Evolutionary conservation across 2,113 vertebrate genomes (phyloP).

Genomic region (Nycticebus coucang): DNA sequence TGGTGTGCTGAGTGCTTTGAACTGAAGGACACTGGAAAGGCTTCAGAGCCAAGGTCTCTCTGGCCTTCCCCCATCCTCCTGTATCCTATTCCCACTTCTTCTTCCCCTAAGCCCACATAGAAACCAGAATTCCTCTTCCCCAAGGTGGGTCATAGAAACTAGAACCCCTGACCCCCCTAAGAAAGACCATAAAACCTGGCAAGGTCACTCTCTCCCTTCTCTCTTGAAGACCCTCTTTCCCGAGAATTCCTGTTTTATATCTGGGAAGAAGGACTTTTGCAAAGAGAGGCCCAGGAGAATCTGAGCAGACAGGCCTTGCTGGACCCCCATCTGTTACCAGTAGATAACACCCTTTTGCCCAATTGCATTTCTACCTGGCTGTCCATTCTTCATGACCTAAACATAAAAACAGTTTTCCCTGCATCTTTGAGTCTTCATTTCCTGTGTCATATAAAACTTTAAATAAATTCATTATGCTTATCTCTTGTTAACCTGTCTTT

Average conservation of each 20-base stretch:
- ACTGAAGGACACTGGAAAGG: neutral
- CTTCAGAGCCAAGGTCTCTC: neutral
- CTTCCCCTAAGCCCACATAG: neutral
- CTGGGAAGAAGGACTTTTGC: neutral
- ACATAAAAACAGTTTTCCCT: neutral
- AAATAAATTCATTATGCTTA: neutral
- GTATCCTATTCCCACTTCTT: neutral
- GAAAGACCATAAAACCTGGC: neutral
- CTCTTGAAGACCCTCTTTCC: neutral
- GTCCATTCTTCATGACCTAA: neutral
- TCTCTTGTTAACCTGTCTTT: neutral
- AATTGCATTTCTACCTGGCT: neutral
- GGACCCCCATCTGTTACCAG: neutral
- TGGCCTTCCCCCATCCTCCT: neutral
- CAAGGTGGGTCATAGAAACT: neutral
- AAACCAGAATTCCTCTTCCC: neutral
- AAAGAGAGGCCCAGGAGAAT: neutral
- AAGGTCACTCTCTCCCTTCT: neutral
- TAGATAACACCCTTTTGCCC: neutral
- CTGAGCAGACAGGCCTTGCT: neutral
- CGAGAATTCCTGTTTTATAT: neutral
- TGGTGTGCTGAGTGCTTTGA: neutral
- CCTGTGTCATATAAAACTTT: neutral
- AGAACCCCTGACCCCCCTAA: neutral
- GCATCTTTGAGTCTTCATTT: neutral